Evolutionary conservation across 2,113 vertebrate species (phyloP).

Genomic region (Pelmatolapia mariae): DNA sequence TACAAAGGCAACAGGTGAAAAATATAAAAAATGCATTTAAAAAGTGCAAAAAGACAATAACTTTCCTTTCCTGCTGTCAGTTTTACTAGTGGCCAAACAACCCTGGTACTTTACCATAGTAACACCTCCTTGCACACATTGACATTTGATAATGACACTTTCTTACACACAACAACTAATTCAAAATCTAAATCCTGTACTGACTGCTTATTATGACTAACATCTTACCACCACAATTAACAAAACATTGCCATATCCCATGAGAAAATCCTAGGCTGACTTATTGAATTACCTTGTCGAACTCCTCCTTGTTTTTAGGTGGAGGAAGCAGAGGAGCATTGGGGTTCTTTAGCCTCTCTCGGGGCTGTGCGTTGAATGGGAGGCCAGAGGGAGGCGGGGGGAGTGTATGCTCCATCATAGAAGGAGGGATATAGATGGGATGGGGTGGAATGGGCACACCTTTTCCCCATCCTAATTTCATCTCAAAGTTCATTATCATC

Average conservation of each 20-base stretch:
- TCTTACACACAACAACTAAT: background rate
- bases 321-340: conserved; percentile 89
- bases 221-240: conserved; percentile 41
- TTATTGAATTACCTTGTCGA: conserved; percentile 95
- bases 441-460: conserved; percentile 98
- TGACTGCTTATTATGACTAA: conserved; percentile 29
- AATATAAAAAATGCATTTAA: conserved; percentile 95
- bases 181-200: conserved; percentile 2
- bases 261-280: conserved; percentile 25
- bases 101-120: conserved; percentile 24
- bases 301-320: conserved; percentile 99
- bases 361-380: conserved; percentile 97
- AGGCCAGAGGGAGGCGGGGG: conserved; percentile 97
- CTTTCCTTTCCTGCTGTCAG: conserved; percentile 80
- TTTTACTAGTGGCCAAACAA: conserved; percentile 66
- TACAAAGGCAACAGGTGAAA: conserved; percentile 98
- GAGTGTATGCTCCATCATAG: conserved; percentile 98
- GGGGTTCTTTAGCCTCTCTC: conserved; percentile 96
- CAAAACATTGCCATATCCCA: conserved; percentile 35
- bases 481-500: conserved; percentile 99
- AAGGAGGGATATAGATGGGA: conserved; percentile 98
- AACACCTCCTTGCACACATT: conserved; percentile 22
- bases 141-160: conserved; percentile 36
- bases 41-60: conserved; percentile 81
- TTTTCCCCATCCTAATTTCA: conserved; percentile 99